Evolutionary conservation across 1,140 invertebrate genomes (phyloP).

Genomic region (Macrocentrus cingulum): DNA sequence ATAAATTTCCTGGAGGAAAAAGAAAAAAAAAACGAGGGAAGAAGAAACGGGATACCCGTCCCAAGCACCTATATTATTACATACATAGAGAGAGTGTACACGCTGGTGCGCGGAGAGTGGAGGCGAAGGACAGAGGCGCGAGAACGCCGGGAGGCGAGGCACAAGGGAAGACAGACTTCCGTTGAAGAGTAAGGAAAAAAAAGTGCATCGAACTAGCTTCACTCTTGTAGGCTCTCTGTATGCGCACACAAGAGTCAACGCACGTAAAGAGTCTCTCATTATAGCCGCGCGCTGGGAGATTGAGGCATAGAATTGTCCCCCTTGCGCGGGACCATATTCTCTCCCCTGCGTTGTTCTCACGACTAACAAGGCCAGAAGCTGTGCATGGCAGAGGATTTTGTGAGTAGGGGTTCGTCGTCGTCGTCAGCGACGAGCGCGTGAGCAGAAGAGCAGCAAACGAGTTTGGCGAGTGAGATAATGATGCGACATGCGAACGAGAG

Average conservation of each 20-base stretch:
- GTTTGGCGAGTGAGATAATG: conserved; percentile 21
- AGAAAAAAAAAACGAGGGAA: neutral
- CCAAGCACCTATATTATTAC: conserved; percentile 11
- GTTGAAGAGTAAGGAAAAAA: conserved; percentile 31
- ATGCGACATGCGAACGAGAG: neutral
- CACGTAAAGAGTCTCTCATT: neutral
- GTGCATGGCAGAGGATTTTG: conserved; percentile 3
- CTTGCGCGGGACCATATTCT: neutral
- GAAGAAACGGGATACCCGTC: neutral
- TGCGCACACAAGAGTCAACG: conserved; percentile 22
- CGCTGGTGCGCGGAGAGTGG: neutral
- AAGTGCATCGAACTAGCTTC: conserved; percentile 27
- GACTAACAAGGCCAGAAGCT: neutral
- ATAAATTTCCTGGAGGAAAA: conserved; percentile 13
- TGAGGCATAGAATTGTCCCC: conserved; percentile 19
- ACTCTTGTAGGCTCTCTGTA: conserved; percentile 31
- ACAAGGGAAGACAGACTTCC: conserved; percentile 35
- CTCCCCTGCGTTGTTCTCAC: conserved; percentile 20
- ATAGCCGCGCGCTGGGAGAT: no score
- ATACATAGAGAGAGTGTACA: conserved; percentile 24
- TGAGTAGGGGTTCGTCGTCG: conserved; percentile 14
- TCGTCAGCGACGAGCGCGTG: neutral
- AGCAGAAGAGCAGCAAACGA: conserved; percentile 7
- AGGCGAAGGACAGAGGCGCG: neutral
- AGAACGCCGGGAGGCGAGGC: conserved; percentile 14